These are phyloP conservation scores for Callyntrura guangdongensis DNA, from an alignment of 2,888 invertebrate species.

Conservation along the genomic window DNA sequence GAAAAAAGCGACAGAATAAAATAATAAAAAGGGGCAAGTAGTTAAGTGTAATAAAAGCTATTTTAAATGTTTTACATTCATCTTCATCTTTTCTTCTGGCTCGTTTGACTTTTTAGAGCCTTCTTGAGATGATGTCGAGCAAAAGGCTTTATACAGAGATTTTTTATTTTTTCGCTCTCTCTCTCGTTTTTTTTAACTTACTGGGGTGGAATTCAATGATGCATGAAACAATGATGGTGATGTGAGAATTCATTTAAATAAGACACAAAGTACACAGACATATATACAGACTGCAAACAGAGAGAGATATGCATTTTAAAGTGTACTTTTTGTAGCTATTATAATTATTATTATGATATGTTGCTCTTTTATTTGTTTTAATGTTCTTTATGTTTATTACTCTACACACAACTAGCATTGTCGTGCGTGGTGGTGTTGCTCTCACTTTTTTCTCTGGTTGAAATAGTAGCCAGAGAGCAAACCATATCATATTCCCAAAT, in stretches of 20 bases:
- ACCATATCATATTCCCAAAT: slow-evolving; percentile 39
- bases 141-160: slow-evolving; percentile 49
- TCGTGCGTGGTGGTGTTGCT: slow-evolving; percentile 36
- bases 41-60: slow-evolving; percentile 65
- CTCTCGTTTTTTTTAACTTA: not conserved
- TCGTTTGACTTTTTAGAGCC: slow-evolving; percentile 52
- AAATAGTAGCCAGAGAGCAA: slow-evolving; percentile 31
- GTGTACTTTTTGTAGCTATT: not conserved
- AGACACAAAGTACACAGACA: slow-evolving; percentile 9
- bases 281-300: not conserved
- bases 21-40: slow-evolving; percentile 48
- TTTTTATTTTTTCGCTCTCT: slow-evolving; percentile 8
- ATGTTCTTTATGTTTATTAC: slow-evolving; percentile 42
- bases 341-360: slow-evolving; percentile 60
- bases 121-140: slow-evolving; percentile 53
- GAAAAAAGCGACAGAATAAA: slow-evolving; percentile 47
- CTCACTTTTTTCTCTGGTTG: slow-evolving; percentile 48
- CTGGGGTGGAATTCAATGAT: slow-evolving; percentile 64
- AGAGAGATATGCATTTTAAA: slow-evolving; percentile 20
- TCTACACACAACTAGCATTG: not conserved
- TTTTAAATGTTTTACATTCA: slow-evolving; percentile 57
- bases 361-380: slow-evolving; percentile 68
- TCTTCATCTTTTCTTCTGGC: slow-evolving; percentile 52
- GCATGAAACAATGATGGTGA: slow-evolving; percentile 59
- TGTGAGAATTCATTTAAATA: slow-evolving; percentile 17